Percentiles rank a stretch among this genome's conserved stretches.
Conservation (phyloP, 1,140 invertebrate genomes). For the Delia radicum region DNA sequence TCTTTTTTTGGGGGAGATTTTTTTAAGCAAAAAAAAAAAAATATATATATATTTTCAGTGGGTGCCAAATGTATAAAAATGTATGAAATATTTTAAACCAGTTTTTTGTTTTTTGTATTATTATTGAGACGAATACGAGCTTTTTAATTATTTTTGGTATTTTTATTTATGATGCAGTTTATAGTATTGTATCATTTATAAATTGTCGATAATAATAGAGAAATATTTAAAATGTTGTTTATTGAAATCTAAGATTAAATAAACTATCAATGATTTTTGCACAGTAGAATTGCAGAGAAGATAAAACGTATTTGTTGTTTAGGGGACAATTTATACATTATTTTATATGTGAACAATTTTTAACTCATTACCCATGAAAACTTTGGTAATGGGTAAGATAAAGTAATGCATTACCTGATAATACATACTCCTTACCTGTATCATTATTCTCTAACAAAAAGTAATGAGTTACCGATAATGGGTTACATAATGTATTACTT, state of each 20-base stretch:
- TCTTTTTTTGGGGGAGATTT: not conserved
- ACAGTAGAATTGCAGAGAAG: too few relatives aligned
- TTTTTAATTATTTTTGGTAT: not conserved
- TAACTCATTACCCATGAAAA: too few relatives aligned
- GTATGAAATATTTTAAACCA: not conserved
- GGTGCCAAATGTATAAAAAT: not conserved
- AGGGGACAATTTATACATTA: too few relatives aligned
- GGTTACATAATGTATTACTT: too few relatives aligned
- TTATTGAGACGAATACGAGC: not conserved
- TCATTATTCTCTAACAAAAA: too few relatives aligned
- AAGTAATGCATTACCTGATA: too few relatives aligned
- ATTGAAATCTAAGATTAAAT: not conserved
- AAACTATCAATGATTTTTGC: not conserved
- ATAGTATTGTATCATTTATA: not conserved
- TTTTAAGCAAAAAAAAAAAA: not conserved
- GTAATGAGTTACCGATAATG: too few relatives aligned
- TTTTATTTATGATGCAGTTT: not conserved
- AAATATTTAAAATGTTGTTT: not conserved
- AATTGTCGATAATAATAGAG: not conserved
- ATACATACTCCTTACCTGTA: too few relatives aligned
- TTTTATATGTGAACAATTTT: too few relatives aligned
- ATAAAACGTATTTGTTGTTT: too few relatives aligned
- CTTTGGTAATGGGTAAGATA: too few relatives aligned
- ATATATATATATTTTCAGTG: not conserved
- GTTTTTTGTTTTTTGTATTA: not conserved